Evolutionary conservation across 2,113 vertebrate species (phyloP).

Genomic region (Microcebus griseorufus): DNA sequence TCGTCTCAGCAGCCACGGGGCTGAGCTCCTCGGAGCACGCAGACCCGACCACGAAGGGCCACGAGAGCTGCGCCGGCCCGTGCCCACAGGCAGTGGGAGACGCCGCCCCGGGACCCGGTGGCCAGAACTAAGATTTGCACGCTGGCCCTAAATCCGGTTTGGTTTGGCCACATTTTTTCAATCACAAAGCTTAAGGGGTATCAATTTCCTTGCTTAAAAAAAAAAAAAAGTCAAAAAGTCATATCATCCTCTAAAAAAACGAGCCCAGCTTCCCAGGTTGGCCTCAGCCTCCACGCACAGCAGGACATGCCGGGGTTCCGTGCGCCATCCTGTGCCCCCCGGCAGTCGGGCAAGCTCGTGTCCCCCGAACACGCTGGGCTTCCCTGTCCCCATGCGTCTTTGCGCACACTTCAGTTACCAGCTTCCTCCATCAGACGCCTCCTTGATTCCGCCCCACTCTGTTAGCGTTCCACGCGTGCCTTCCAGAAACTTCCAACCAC

Average conservation of each 20-base stretch:
- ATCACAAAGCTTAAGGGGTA: not conserved
- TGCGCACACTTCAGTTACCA: not conserved
- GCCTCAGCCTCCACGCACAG: not conserved
- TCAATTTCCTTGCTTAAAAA: not conserved
- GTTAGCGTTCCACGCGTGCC: fast-evolving
- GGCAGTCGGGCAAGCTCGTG: fast-evolving
- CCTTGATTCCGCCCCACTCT: not conserved
- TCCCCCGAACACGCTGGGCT: fast-evolving
- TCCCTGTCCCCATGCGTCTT: not conserved
- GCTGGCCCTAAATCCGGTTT: not conserved
- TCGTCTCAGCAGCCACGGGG: not conserved
- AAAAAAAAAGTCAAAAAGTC: not conserved
- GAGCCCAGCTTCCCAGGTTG: fast-evolving
- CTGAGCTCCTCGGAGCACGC: not conserved
- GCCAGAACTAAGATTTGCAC: not conserved
- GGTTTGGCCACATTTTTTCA: not conserved
- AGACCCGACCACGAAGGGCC: no score
- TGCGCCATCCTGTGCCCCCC: not conserved
- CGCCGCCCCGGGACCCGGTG: fast-evolving
- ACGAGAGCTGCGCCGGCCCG: fast-evolving
- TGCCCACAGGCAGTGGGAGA: not conserved
- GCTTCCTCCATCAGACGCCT: not conserved
- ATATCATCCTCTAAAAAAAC: not conserved
- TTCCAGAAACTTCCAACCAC: not conserved
- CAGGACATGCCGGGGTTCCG: fast-evolving